Evolutionary conservation across 2,888 invertebrate species (phyloP).

Genomic region (Diarsia dahlii): DNA sequence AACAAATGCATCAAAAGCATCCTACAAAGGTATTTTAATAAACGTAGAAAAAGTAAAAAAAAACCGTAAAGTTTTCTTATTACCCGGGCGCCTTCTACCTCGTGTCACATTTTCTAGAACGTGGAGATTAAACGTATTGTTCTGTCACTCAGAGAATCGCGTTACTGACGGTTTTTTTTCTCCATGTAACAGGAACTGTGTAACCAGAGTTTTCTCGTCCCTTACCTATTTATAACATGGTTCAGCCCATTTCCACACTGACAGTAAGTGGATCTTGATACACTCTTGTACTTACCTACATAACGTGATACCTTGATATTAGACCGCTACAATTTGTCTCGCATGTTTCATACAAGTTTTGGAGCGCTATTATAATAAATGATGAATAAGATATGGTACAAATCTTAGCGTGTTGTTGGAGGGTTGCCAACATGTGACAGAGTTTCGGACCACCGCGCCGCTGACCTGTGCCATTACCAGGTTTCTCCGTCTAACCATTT

Average conservation of each 20-base stretch:
- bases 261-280: constrained; percentile 81
- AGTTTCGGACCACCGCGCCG: constrained; percentile 47
- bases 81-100: constrained; percentile 70
- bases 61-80: constrained; percentile 68
- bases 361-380: constrained; percentile 57
- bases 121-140: constrained; percentile 87
- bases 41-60: constrained; percentile 54
- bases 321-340: constrained; percentile 59
- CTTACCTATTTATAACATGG: constrained; percentile 83
- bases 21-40: constrained; percentile 61
- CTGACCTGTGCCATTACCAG: constrained; percentile 60
- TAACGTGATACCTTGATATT: constrained; percentile 67
- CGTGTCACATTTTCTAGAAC: constrained; percentile 79
- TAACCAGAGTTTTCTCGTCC: constrained; percentile 80
- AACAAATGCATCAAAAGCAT: constrained; percentile 53
- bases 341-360: constrained; percentile 52
- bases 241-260: constrained; percentile 79
- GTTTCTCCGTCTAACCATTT: constrained; percentile 48
- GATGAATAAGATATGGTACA: constrained; percentile 58
- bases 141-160: constrained; percentile 85
- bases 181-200: constrained; percentile 79
- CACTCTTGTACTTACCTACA: constrained; percentile 74
- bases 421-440: constrained; percentile 53
- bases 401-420: constrained; percentile 56
- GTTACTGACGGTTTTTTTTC: constrained; percentile 84